These are phyloP conservation scores for Sciurus carolinensis DNA, from an alignment of 2,797 vertebrate species.

Conservation along the genomic window DNA sequence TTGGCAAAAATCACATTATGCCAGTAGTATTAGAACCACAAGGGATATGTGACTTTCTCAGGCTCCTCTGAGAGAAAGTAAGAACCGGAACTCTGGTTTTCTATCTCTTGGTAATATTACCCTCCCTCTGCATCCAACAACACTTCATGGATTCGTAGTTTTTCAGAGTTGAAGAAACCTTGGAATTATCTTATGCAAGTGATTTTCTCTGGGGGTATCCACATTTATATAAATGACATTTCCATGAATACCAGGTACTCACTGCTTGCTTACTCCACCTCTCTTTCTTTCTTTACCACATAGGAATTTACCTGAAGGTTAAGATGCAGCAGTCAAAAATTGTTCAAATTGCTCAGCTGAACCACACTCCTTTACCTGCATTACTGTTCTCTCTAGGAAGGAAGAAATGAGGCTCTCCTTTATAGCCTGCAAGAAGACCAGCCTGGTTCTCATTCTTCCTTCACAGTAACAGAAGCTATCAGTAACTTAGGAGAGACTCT, in stretches of 20 bases:
- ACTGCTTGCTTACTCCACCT: background rate
- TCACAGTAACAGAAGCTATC: background rate
- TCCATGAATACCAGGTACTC: background rate
- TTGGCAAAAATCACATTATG: background rate
- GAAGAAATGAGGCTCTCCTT: background rate
- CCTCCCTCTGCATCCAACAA: background rate
- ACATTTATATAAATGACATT: background rate
- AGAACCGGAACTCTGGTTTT: background rate
- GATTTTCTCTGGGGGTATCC: background rate
- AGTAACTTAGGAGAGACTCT: background rate
- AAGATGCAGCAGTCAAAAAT: background rate
- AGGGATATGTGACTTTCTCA: background rate
- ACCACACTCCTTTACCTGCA: no score
- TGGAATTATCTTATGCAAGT: background rate
- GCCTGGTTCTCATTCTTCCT: background rate
- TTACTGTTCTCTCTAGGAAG: background rate
- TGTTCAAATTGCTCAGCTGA: background rate
- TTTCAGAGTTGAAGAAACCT: background rate
- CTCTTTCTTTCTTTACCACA: background rate
- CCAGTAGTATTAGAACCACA: background rate
- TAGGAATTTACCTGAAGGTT: background rate
- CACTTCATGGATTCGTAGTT: background rate
- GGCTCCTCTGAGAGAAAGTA: background rate
- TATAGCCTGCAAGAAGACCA: background rate
- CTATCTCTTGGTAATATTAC: background rate